Percentiles rank a stretch among this genome's conserved stretches.
phyloP scores from a whole-genome alignment of 2,113 vertebrate species.

The Dolichallabes microphthalmus region DNA sequence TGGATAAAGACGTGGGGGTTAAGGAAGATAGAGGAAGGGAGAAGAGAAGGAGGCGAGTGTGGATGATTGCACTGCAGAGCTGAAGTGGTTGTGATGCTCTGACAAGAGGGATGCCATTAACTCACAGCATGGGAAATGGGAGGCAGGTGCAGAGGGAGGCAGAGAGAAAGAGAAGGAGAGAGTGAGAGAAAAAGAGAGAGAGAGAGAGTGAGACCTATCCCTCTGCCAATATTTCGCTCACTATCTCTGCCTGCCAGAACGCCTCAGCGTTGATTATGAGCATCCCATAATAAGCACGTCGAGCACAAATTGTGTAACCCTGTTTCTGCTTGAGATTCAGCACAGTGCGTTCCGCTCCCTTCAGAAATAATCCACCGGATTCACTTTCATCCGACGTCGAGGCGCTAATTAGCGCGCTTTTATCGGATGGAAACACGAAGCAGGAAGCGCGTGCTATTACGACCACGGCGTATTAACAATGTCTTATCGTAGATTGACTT shows the following conservation, averaged over 20 bases:
- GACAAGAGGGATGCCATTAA: conserved; percentile 52
- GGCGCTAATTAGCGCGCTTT: conserved; percentile 16
- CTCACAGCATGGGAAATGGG: conserved; percentile 48
- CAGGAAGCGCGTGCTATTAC: conserved; percentile 12
- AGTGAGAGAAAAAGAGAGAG: not conserved
- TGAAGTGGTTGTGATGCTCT: conserved; percentile 47
- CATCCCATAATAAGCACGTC: conserved; percentile 39
- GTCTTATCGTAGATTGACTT: not conserved
- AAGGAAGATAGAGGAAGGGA: not conserved
- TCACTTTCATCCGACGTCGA: not conserved
- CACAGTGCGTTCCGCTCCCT: not conserved
- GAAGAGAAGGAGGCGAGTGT: conserved; percentile 20
- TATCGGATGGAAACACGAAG: conserved; percentile 13
- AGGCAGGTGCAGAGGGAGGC: conserved; percentile 45
- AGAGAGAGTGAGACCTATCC: not conserved
- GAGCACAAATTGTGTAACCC: conserved; percentile 37
- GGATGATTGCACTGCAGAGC: conserved; percentile 39
- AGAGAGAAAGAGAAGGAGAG: conserved; percentile 24
- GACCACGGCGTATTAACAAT: not conserved
- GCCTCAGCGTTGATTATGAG: conserved; percentile 36
- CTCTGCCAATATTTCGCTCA: conserved; percentile 36
- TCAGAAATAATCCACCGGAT: not conserved
- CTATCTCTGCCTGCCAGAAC: conserved; percentile 34
- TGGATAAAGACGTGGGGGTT: not conserved
- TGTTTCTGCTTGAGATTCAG: conserved; percentile 33